These are phyloP conservation scores for Dugesia japonica DNA, from an alignment of 2,888 invertebrate species.

Conservation along the genomic window DNA sequence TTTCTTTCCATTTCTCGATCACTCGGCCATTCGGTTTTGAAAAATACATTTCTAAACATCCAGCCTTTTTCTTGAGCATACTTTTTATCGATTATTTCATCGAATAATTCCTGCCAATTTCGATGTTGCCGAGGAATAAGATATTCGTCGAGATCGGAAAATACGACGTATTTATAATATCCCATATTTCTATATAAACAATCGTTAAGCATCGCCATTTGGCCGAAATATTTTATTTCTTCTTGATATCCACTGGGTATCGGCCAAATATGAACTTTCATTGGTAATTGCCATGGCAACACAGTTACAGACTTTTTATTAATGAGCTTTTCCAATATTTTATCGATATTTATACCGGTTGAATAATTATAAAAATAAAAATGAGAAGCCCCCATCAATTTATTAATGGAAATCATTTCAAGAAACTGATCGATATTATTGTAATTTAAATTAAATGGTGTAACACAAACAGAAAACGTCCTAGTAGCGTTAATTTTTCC, in stretches of 20 bases:
- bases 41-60: conserved; percentile 26
- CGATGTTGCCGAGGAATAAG: neutral
- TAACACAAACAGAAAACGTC: conserved; percentile 31
- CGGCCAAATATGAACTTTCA: conserved; percentile 32
- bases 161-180: conserved; percentile 24
- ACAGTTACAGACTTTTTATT: neutral
- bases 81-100: neutral
- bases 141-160: conserved; percentile 30
- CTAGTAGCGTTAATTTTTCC: neutral
- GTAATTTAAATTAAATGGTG: conserved; percentile 27
- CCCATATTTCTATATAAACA: conserved; percentile 21
- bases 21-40: conserved; percentile 30
- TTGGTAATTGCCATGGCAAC: conserved; percentile 29
- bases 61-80: neutral
- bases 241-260: conserved; percentile 28
- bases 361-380: conserved; percentile 28
- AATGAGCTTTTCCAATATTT: neutral
- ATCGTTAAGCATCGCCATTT: conserved; percentile 32
- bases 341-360: neutral
- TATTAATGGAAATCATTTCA: conserved; percentile 23
- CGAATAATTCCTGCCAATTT: conserved; percentile 25
- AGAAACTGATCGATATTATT: conserved; percentile 24
- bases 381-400: conserved; percentile 25
- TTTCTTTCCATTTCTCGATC: conserved; percentile 24
- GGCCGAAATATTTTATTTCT: conserved; percentile 31